phyloP scores from a whole-genome alignment of 2,888 invertebrate species.

The Acrocyrtus sp. region DNA sequence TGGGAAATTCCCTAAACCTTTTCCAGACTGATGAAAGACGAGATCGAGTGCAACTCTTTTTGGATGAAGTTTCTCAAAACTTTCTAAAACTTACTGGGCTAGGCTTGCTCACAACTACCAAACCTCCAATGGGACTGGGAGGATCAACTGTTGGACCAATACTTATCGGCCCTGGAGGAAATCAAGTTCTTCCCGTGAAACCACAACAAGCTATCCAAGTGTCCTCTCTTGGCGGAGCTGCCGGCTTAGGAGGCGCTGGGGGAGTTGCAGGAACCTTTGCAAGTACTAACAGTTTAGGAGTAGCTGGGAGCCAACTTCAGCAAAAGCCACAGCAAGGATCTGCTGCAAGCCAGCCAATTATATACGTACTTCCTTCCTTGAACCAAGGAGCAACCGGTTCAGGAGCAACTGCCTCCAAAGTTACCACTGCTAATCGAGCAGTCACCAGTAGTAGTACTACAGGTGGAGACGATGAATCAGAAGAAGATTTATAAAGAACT shows the following conservation, averaged over 20 bases:
- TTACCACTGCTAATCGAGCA: constrained; percentile 1
- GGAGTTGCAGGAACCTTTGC: neutral
- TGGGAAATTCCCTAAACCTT: constrained; percentile 37
- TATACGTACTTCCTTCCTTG: constrained; percentile 25
- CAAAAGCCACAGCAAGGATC: constrained; percentile 5
- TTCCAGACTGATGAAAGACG: constrained; percentile 33
- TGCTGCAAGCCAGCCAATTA: constrained; percentile 22
- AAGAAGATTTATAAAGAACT: constrained; percentile 12
- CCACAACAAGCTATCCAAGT: constrained; percentile 4
- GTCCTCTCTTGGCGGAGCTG: neutral
- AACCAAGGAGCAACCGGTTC: neutral
- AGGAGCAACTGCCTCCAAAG: neutral
- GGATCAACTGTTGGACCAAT: neutral
- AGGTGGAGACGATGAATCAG: constrained; percentile 25
- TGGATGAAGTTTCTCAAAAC: constrained; percentile 36
- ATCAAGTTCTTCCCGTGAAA: neutral
- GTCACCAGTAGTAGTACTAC: neutral
- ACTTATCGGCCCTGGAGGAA: neutral
- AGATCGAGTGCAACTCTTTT: constrained; percentile 22
- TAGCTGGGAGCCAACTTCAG: neutral
- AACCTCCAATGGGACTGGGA: constrained; percentile 1
- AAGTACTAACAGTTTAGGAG: neutral
- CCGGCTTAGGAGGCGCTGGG: constrained; percentile 2
- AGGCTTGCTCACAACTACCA: constrained; percentile 7
- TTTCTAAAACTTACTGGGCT: constrained; percentile 31